Evolutionary conservation across 2,888 invertebrate species (phyloP).

Genomic region (Coremacera marginata): DNA sequence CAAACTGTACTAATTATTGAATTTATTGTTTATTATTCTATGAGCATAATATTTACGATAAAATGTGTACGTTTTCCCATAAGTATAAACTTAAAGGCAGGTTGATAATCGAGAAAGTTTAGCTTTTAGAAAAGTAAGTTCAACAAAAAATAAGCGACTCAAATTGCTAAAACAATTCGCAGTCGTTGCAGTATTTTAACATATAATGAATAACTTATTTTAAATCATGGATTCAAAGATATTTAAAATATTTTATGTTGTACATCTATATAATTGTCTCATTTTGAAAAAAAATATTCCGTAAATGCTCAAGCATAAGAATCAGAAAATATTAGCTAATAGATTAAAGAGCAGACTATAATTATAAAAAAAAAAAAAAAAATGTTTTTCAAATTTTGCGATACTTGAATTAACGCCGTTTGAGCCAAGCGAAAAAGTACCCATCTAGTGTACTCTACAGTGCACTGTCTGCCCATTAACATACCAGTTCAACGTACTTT

Average conservation of each 20-base stretch:
- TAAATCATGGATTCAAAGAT: too few species aligned
- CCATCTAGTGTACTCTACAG: neutral
- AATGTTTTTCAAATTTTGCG: too few species aligned
- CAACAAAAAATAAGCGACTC: neutral
- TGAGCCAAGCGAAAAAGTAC: neutral
- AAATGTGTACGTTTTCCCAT: neutral
- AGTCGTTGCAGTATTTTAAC: too few species aligned
- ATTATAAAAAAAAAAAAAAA: too few species aligned
- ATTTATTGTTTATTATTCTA: neutral
- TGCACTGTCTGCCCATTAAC: neutral
- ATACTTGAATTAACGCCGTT: neutral
- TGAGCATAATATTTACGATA: neutral
- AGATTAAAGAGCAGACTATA: too few species aligned
- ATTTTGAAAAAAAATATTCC: too few species aligned
- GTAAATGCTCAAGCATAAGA: too few species aligned
- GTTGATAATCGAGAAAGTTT: neutral
- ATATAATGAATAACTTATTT: too few species aligned
- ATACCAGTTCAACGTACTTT: neutral
- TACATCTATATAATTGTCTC: too few species aligned
- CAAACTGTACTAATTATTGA: neutral
- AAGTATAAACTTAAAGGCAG: neutral
- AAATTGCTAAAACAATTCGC: neutral
- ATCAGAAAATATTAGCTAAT: too few species aligned
- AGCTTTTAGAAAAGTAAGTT: neutral
- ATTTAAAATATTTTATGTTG: too few species aligned